Percentiles rank a stretch among this genome's conserved stretches.
These are phyloP conservation scores for Decapterus maruadsi DNA, from an alignment of 2,797 vertebrate species.

Conservation along the genomic window DNA sequence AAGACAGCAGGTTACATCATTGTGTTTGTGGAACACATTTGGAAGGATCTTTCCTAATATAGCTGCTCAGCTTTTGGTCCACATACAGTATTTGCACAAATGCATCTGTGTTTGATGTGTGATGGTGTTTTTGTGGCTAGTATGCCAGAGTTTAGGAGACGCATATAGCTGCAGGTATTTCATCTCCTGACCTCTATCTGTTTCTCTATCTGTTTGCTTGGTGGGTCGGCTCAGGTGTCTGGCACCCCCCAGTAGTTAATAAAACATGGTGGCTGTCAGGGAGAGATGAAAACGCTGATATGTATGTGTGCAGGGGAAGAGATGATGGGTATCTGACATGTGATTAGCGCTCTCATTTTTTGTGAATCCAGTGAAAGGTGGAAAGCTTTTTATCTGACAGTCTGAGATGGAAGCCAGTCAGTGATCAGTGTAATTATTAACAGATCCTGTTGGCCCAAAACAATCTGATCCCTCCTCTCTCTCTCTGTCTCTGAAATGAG, in stretches of 20 bases:
- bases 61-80: neutral
- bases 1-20: conserved; percentile 42
- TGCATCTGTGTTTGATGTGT: neutral
- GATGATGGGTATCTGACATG: conserved; percentile 46
- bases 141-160: conserved; percentile 14
- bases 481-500: no score
- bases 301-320: conserved; percentile 31
- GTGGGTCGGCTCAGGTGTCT: conserved; percentile 36
- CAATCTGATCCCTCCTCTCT: conserved; percentile 55
- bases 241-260: conserved; percentile 47
- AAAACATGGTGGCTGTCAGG: conserved; percentile 50
- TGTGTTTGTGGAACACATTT: conserved; percentile 38
- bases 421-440: conserved; percentile 69
- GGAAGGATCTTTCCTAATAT: conserved; percentile 4
- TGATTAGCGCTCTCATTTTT: conserved; percentile 47
- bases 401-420: conserved; percentile 25
- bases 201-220: conserved; percentile 2
- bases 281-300: conserved; percentile 43
- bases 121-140: neutral
- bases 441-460: conserved; percentile 57
- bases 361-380: conserved; percentile 44
- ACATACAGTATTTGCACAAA: conserved; percentile 14
- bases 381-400: conserved; percentile 60
- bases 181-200: neutral
- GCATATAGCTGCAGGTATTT: conserved; percentile 1